phyloP scores from a whole-genome alignment of 2,113 vertebrate genomes.

The Cisticola juncidis region DNA sequence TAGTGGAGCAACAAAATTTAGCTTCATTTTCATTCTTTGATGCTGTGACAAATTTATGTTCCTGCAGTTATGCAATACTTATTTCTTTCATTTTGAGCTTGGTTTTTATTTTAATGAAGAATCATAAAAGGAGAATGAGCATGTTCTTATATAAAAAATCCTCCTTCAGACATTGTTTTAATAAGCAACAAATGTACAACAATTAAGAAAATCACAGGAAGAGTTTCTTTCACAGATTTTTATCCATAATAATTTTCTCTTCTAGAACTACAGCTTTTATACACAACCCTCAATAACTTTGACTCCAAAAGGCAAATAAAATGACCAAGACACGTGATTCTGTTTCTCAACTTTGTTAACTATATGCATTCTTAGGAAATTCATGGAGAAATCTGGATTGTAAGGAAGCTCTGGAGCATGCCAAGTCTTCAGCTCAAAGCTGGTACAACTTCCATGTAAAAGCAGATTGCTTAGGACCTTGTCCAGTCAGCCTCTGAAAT shows the following conservation, averaged over 20 bases:
- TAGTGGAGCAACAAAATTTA: not conserved
- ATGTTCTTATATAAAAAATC: not conserved
- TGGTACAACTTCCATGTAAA: not conserved
- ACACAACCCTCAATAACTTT: not conserved
- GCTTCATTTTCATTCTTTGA: not conserved
- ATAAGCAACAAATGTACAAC: not conserved
- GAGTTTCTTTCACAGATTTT: not conserved
- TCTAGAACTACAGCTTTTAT: not conserved
- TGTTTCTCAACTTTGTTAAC: not conserved
- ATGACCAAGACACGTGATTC: not conserved
- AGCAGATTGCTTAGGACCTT: not conserved
- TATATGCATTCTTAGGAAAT: not conserved
- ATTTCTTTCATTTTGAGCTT: not conserved
- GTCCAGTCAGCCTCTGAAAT: not conserved
- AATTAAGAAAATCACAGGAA: not conserved
- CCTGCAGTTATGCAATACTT: not conserved
- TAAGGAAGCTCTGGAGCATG: not conserved
- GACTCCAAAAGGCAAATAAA: not conserved
- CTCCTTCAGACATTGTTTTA: not conserved
- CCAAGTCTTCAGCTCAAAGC: not conserved
- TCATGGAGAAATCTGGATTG: not conserved
- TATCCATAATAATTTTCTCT: not conserved
- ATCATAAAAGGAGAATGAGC: not conserved
- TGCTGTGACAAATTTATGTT: not conserved
- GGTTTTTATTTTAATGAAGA: not conserved